Conservation (phyloP, 2,113 vertebrate species). For the Cyanoramphus novaezelandiae region DNA sequence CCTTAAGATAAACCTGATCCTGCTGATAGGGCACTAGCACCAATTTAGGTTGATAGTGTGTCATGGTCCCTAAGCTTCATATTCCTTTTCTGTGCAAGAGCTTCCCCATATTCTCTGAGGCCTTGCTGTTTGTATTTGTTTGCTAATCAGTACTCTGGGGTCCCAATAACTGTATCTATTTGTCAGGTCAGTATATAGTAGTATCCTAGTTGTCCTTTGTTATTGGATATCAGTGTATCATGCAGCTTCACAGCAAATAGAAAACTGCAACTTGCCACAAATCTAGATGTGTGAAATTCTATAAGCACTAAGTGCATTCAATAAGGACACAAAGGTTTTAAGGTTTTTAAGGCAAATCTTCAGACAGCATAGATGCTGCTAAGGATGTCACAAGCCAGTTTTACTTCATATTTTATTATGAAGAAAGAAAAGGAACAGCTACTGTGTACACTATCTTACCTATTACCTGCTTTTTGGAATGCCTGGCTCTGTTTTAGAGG, state of each 20-base stretch:
- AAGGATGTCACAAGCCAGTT: background rate
- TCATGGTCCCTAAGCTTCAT: background rate
- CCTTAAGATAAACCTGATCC: background rate
- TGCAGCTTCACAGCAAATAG: background rate
- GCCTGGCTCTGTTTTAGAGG: slow-evolving; percentile 83
- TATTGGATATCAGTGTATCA: background rate
- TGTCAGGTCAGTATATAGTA: background rate
- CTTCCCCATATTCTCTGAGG: background rate
- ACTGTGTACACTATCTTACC: background rate
- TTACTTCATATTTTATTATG: background rate
- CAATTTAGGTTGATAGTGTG: background rate
- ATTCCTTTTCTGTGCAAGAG: background rate
- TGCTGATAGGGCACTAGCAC: background rate
- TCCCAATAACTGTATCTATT: background rate
- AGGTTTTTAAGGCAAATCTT: background rate
- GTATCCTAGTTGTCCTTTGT: background rate
- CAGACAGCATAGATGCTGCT: background rate
- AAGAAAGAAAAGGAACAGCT: background rate
- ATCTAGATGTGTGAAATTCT: background rate
- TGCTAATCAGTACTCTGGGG: background rate
- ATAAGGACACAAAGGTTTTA: background rate
- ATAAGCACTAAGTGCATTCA: background rate
- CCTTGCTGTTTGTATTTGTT: background rate
- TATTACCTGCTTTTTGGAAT: slow-evolving; percentile 78
- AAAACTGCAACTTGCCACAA: background rate